Percentiles rank a stretch among this genome's conserved stretches.
Conservation (phyloP, 2,888 invertebrate genomes). For the Philonicus albiceps region DNA sequence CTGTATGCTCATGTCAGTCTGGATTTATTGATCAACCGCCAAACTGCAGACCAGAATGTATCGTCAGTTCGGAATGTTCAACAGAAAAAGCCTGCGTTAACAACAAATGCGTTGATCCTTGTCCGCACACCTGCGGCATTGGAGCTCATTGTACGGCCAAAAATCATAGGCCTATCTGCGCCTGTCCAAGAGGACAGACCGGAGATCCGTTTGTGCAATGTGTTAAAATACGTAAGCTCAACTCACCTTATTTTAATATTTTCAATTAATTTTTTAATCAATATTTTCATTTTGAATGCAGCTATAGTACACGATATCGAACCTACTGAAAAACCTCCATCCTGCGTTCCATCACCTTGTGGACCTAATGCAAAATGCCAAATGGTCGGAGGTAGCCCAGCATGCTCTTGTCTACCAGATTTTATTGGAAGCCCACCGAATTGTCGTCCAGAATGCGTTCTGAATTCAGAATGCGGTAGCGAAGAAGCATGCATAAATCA, state of each 20-base stretch:
- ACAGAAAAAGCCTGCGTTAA: constrained; percentile 83
- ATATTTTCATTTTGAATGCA: constrained; percentile 27
- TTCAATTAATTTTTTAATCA: not conserved
- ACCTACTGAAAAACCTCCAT: constrained; percentile 73
- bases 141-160: constrained; percentile 82
- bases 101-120: constrained; percentile 87
- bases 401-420: constrained; percentile 81
- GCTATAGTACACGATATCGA: constrained; percentile 53
- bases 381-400: constrained; percentile 74
- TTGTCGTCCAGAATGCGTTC: constrained; percentile 81
- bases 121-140: constrained; percentile 86
- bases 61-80: constrained; percentile 87
- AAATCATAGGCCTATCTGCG: constrained; percentile 88
- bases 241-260: not conserved
- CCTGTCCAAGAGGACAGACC: constrained; percentile 82
- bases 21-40: constrained; percentile 82
- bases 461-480: constrained; percentile 81
- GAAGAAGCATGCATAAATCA: constrained; percentile 79
- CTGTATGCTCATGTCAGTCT: constrained; percentile 84
- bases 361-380: constrained; percentile 85
- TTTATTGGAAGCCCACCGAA: constrained; percentile 81
- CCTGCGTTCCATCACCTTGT: constrained; percentile 83
- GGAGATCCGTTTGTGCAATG: constrained; percentile 88
- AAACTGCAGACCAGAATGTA: constrained; percentile 83
- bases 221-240: constrained; percentile 71